Percentiles rank a stretch among this genome's conserved stretches.
These are phyloP conservation scores for Eupithecia inturbata DNA, from an alignment of 2,888 invertebrate species.

Conservation along the genomic window DNA sequence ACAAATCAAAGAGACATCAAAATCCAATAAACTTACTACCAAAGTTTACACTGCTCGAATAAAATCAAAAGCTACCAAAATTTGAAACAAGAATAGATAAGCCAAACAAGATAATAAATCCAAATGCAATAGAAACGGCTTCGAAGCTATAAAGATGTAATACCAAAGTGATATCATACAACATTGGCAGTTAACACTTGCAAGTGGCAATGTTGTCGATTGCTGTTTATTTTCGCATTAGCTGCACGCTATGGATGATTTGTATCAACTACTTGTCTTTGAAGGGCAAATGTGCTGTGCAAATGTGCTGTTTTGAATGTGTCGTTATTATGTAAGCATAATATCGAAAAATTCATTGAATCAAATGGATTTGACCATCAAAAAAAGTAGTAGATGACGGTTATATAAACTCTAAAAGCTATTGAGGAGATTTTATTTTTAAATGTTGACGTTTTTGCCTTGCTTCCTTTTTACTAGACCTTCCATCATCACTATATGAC, in stretches of 20 bases:
- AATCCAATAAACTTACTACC: slow-evolving; percentile 5
- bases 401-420: too few species aligned
- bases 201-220: slow-evolving; percentile 48
- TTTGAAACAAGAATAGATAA: background rate
- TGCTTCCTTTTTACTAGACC: background rate
- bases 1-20: slow-evolving; percentile 11
- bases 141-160: slow-evolving; percentile 46
- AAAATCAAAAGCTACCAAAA: slow-evolving; percentile 1
- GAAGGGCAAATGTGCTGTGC: slow-evolving; percentile 20
- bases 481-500: background rate
- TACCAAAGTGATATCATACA: slow-evolving; percentile 49
- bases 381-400: too few species aligned
- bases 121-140: slow-evolving; percentile 36
- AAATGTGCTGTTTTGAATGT: background rate
- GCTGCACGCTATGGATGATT: slow-evolving; percentile 60
- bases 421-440: too few species aligned
- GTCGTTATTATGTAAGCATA: too few species aligned
- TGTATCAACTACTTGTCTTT: slow-evolving; percentile 36
- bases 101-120: slow-evolving; percentile 5
- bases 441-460: background rate
- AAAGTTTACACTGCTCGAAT: background rate
- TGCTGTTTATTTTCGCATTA: slow-evolving; percentile 55
- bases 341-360: background rate
- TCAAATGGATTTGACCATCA: background rate
- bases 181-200: slow-evolving; percentile 45